Conservation (phyloP, 2,113 vertebrate species). For the Hymenochirus boettgeri region DNA sequence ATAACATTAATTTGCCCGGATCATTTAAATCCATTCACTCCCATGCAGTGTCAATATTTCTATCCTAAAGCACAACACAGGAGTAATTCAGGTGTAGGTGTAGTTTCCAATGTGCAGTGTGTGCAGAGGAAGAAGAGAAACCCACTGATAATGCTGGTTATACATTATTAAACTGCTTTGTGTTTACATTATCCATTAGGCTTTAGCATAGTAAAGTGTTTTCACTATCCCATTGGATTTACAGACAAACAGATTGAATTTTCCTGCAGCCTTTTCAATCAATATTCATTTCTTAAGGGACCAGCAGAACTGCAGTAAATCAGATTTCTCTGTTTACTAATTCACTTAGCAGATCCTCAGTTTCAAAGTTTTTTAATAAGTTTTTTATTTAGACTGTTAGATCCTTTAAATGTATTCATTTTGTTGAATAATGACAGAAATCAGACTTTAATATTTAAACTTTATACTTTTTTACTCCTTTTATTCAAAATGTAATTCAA, state of each 20-base stretch:
- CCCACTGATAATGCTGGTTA: not conserved
- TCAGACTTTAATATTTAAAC: too few species aligned
- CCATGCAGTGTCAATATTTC: too few species aligned
- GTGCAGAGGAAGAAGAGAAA: not conserved
- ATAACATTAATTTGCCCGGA: too few species aligned
- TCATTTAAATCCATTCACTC: too few species aligned
- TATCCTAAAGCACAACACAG: too few species aligned
- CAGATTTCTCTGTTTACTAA: not conserved
- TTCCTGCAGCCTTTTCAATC: not conserved
- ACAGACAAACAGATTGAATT: not conserved
- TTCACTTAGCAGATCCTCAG: not conserved
- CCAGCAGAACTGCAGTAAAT: not conserved
- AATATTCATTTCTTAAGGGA: not conserved
- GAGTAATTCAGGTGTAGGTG: not conserved
- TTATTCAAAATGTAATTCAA: too few species aligned
- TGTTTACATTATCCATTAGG: not conserved
- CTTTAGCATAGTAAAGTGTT: not conserved
- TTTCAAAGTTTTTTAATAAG: not conserved
- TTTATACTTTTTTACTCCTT: too few species aligned
- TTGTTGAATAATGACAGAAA: too few species aligned
- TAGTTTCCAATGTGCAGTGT: not conserved
- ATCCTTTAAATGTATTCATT: too few species aligned
- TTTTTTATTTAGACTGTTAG: too few species aligned
- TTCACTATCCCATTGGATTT: not conserved
- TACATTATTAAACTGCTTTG: not conserved